Base-by-base conservation (phyloP, 2,888 invertebrate species). In the Thymelicus sylvestris region DNA sequence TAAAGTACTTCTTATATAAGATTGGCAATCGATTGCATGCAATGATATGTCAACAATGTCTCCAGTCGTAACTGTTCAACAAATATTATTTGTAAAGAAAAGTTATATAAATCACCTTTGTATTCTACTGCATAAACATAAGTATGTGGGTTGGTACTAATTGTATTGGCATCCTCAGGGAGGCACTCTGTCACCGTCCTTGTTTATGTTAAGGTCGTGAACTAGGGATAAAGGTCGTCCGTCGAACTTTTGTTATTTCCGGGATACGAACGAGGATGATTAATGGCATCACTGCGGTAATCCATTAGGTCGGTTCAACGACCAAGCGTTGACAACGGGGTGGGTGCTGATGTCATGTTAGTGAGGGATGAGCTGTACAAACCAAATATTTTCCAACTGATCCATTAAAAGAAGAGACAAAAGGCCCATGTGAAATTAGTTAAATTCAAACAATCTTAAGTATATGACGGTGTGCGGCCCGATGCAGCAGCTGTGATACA, bases 221-320 rank as follows among this genome's bases (percentile, higher is more conserved):
- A 44, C 12, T 48, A 31, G 31, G 61, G 50, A 55, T 48, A 80
- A 88, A 88, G 88, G 89, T 85, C 90, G 87, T 83, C 69, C 86
- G 78, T 80, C 81, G 89, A 90, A 87, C 90, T 84, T 70, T 83
- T 80, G 67, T 74, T 75, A 74, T 82, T 89, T 89, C 87, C 90
- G 87, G 83, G 86, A 84, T 77, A 78, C 77, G 74, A 82, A 82
- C 78, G 73, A 76, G 74, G 76, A 86, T 90, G 90, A 90, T 86
- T 86, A 87, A 91, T 88, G 82, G 74, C 73, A 72, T 78, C 78
- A 78, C 74, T 74, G 75, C 73, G 75, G 76, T 73, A 81, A 78
- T 77, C 75, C 79, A 81, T 81, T 80, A 80, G 77, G 70, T 64
- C 67, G 73, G 81, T 84, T 86, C 86, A 83, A 83, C 75, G 86